Evolutionary conservation across 1,140 invertebrate genomes (phyloP).

Genomic region (Maniola jurtina): DNA sequence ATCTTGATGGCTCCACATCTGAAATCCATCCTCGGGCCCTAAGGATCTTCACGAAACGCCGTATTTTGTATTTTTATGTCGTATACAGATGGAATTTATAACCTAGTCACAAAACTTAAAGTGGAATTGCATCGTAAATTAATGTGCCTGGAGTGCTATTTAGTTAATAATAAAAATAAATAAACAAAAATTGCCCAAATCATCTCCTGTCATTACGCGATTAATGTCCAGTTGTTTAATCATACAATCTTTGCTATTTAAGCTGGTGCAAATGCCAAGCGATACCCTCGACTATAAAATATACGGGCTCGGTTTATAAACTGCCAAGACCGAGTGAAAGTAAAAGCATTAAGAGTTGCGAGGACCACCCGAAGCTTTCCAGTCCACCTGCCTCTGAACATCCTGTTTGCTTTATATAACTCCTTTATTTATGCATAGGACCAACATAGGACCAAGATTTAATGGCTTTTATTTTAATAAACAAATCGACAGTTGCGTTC

Average conservation of each 20-base stretch:
- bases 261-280: slow-evolving; percentile 4
- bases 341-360: slow-evolving; percentile 17
- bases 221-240: neutral
- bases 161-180: too few species aligned
- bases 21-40: too few species aligned
- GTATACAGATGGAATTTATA: too few species aligned
- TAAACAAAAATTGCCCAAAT: too few species aligned
- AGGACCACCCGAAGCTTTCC: slow-evolving; percentile 27
- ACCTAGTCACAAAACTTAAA: too few species aligned
- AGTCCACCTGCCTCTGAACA: slow-evolving; percentile 28
- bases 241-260: neutral
- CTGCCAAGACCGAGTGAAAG: slow-evolving; percentile 20
- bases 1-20: too few species aligned
- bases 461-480: neutral
- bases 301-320: slow-evolving; percentile 20
- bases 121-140: too few species aligned
- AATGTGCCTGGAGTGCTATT: too few species aligned
- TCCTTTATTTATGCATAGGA: slow-evolving; percentile 1
- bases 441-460: neutral
- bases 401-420: slow-evolving; percentile 26
- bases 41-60: too few species aligned
- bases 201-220: neutral
- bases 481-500: too few species aligned
- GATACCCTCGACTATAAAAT: slow-evolving; percentile 16
- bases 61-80: too few species aligned